Evolutionary conservation across 2,113 vertebrate species (phyloP), one percentile per base, ranked within the genome.

Genomic region (Corvus cornix): DNA sequence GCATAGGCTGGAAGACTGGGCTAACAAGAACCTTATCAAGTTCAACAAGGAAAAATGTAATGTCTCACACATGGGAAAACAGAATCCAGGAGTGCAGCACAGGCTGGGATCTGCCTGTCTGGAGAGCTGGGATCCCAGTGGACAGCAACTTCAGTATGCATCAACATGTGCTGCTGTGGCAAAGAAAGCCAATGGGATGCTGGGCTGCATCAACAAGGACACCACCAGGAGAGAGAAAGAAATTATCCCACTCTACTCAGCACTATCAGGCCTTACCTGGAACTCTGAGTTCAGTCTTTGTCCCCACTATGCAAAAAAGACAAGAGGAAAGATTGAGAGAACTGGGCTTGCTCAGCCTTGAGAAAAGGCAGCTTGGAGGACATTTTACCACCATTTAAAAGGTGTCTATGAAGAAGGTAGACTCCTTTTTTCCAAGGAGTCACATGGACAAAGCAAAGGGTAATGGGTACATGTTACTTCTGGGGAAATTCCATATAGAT

Each of bases 251-350:
- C 16, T 62, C 19, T 59, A 28, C 13, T 53, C 23, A 33, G 48
- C 0, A 1, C 8, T 74, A 17, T 30, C 7, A 20, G 11, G 35
- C 19, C 35, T 37, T 7, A 37, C 5, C 35, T 37, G 27, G 24
- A 84, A 63, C 6, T 20, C 11, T n/a, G 11, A 27, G 37, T 27
- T 74, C 37, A 14, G 23, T 48, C 74, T 37, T 70, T 28, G 31
- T 17, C 5, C 26, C 39, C 2, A 2, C 30, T 43, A 48, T 3
- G 9, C 46, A 77, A 75, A 52, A 52, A 7, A 49, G 17, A 35
- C 0, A 0, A 10, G 22, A 53, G 1, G 10, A 51, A 75, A 80
- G 17, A 5, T 7, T 43, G 39, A 76, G 8, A 93, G 35, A 76
- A 77, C 7, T 27, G n/a, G 8, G 20, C 23, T 76, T 49, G 23